These are phyloP conservation scores for Vulpes lagopus DNA, from an alignment of 2,113 vertebrate genomes.

Conservation along the genomic window DNA sequence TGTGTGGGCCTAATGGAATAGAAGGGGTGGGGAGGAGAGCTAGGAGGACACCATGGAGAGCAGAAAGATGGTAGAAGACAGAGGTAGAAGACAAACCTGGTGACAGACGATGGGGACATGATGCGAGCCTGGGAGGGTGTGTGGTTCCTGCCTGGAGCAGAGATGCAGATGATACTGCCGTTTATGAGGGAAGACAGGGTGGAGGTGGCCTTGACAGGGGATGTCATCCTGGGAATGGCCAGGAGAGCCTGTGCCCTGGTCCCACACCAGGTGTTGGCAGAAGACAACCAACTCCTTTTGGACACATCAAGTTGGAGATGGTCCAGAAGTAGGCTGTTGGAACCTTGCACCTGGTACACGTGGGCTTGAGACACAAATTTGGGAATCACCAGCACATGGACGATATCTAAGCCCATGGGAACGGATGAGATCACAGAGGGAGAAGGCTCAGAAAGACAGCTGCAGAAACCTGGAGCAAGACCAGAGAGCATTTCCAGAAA, in stretches of 20 bases:
- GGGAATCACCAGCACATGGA: background rate
- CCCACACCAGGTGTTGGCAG: background rate
- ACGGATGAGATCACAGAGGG: background rate
- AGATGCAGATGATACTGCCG: background rate
- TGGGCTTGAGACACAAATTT: background rate
- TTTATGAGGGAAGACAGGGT: background rate
- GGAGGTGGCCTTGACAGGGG: no score
- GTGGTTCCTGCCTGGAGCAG: background rate
- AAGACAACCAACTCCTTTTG: background rate
- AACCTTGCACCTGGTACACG: background rate
- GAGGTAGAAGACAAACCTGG: background rate
- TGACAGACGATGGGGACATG: background rate
- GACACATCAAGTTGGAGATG: background rate
- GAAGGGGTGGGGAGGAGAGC: background rate
- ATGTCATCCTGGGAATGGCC: background rate
- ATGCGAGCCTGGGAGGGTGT: rapidly evolving
- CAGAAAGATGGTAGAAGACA: background rate
- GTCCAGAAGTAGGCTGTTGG: background rate
- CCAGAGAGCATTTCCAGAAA: background rate
- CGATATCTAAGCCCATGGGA: background rate
- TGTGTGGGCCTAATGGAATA: background rate
- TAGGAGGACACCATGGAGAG: background rate
- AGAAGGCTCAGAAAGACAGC: background rate
- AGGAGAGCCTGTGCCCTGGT: background rate
- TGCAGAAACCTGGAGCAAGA: background rate